These are phyloP conservation scores for Vandiemenella viatica DNA, from an alignment of 2,888 invertebrate genomes.

Conservation along the genomic window DNA sequence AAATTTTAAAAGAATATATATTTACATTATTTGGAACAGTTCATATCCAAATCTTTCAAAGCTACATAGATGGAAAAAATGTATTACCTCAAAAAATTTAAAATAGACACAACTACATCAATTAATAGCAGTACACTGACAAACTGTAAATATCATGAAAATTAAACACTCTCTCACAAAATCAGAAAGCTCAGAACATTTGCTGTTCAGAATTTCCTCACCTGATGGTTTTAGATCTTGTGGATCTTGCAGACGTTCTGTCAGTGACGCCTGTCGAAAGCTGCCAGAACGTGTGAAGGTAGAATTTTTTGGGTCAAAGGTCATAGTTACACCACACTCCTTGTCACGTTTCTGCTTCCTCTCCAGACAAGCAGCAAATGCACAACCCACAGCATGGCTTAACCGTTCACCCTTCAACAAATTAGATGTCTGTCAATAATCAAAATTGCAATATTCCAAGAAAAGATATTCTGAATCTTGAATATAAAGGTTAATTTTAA, in stretches of 20 bases:
- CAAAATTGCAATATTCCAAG: neutral
- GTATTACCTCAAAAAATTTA: no score
- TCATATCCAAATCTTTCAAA: no score
- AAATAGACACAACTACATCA: no score
- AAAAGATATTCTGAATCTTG: neutral
- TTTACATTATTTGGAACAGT: no score
- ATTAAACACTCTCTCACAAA: no score
- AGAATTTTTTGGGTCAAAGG: constrained; percentile 74
- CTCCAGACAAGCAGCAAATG: constrained; percentile 95
- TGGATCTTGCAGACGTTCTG: constrained; percentile 56
- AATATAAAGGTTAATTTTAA: neutral
- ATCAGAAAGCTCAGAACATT: no score
- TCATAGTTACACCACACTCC: constrained; percentile 87
- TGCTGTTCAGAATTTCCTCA: no score
- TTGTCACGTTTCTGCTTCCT: constrained; percentile 94
- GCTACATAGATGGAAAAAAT: no score
- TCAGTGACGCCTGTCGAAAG: constrained; percentile 70
- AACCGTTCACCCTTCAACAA: constrained; percentile 74
- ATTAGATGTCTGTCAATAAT: neutral
- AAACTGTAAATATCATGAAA: no score
- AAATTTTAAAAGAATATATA: no score
- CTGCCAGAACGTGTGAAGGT: constrained; percentile 88
- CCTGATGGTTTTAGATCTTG: constrained; percentile 35
- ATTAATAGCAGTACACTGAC: no score
- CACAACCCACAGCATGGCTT: constrained; percentile 98